Evolutionary conservation across 2,113 vertebrate species (phyloP), one percentile per base, ranked within the genome.

Genomic region (Pardalotus punctatus): DNA sequence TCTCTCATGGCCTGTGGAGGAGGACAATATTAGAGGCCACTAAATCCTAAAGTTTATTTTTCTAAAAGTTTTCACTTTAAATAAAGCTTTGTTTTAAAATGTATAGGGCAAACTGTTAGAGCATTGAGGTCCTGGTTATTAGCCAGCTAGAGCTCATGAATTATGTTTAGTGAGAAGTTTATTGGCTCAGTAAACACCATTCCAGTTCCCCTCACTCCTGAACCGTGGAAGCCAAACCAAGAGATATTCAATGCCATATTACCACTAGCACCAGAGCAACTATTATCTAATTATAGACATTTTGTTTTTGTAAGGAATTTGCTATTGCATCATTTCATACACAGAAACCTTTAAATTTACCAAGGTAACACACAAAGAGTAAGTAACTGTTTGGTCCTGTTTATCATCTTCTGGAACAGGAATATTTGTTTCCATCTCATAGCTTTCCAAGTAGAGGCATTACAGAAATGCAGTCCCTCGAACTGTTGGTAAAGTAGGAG

Each of bases 141-240:
- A 96, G 96, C 95, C 96, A 96, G 94, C 93, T 67, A 96, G 86
- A 97, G 90, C 82, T 85, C 88, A 96, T 96, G 94, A 97, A 95
- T 96, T 97, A 95, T 94, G 95, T 96, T 96, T 97, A 96, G 96
- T 92, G 96, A 97, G 96, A 97, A 97, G 93, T 97, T 97, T 97
- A 97, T 96, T 95, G 94, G 96, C 92, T 97, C 96, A 94, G 96
- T 96, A 97, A 97, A 96, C 96, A 96, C 95, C 90, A 83, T 94
- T 96, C 76, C 96, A 94, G 90, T 88, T 96, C 72, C 93, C 76
- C 90, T 95, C 92, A 65, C 88, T 90, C 90, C 90, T 86, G 76
- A 96, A 91, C 89, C 27, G 33, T 88, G 80, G 86, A 94, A 92
- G 82, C 83, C 88, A 91, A 95, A 96, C 76, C 80, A 84, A 84